Evolutionary conservation across 2,113 vertebrate genomes (phyloP).

Genomic region (Sphaerodactylus townsendi): DNA sequence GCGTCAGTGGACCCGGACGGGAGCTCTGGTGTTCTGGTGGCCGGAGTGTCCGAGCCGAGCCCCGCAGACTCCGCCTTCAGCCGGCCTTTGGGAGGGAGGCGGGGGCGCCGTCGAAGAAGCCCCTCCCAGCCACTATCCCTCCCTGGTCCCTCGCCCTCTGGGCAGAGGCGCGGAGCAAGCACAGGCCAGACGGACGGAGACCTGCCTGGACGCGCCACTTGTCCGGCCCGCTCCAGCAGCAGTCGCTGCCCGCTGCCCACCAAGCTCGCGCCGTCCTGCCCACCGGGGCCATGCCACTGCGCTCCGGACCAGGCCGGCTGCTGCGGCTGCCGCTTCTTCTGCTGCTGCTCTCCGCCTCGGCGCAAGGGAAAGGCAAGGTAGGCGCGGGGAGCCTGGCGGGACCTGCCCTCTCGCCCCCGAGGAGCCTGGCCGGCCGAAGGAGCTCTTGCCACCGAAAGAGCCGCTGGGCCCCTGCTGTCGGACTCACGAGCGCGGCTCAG

Average conservation of each 20-base stretch:
- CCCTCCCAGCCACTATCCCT: not conserved
- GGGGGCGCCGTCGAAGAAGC: not conserved
- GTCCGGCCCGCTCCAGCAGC: not conserved
- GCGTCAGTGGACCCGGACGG: not conserved
- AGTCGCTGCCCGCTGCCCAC: too few species aligned
- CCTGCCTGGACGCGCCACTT: not conserved
- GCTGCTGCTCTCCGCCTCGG: not conserved
- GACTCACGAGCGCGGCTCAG: too few species aligned
- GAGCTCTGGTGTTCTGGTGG: not conserved
- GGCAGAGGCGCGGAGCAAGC: not conserved
- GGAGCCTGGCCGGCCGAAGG: not conserved
- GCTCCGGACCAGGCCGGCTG: not conserved
- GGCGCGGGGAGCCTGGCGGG: not conserved
- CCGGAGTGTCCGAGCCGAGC: slow-evolving; percentile 11
- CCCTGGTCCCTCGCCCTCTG: not conserved
- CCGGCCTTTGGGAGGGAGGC: not conserved
- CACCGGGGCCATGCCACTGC: not conserved
- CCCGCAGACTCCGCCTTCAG: not conserved
- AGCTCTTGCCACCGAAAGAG: not conserved
- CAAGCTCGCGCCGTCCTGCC: not conserved
- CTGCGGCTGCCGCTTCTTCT: not conserved
- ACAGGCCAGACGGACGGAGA: not conserved
- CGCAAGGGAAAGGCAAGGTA: not conserved
- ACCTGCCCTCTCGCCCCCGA: not conserved
- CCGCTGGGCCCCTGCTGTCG: too few species aligned